Conservation (phyloP, 1,140 invertebrate genomes). For the Bombus waltoni region DNA sequence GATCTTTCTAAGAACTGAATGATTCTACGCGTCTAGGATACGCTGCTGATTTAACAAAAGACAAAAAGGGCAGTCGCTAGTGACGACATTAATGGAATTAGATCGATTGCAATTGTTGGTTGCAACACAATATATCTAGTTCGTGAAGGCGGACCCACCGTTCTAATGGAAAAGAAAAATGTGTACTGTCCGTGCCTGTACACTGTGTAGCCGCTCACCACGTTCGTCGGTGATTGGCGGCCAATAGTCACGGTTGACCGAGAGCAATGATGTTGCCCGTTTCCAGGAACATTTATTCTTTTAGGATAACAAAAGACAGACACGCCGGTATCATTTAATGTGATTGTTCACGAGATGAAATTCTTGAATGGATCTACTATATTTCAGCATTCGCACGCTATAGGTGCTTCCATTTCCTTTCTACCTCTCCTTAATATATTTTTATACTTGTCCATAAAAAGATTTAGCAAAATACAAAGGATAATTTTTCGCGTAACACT, state of each 20-base stretch:
- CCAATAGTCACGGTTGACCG: conserved; percentile 72
- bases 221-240: conserved; percentile 65
- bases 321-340: neutral
- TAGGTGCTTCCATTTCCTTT: neutral
- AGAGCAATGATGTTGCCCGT: conserved; percentile 51
- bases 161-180: conserved; percentile 56
- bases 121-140: conserved; percentile 58
- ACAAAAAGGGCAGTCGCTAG: conserved; percentile 1
- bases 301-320: neutral
- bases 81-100: conserved; percentile 43
- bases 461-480: neutral
- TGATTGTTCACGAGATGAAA: neutral
- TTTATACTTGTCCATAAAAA: neutral
- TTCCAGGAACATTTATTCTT: conserved; percentile 35
- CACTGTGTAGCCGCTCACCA: conserved; percentile 46
- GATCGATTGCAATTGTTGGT: conserved; percentile 38
- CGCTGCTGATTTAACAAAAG: neutral
- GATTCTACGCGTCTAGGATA: too few species aligned
- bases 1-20: neutral
- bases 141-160: conserved; percentile 49
- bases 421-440: neutral
- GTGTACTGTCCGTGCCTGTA: conserved; percentile 49
- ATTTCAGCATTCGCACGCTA: neutral
- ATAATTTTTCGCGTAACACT: neutral
- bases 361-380: conserved; percentile 6